Conservation (phyloP, 2,113 vertebrate species). For the Saguinus imperator region DNA sequence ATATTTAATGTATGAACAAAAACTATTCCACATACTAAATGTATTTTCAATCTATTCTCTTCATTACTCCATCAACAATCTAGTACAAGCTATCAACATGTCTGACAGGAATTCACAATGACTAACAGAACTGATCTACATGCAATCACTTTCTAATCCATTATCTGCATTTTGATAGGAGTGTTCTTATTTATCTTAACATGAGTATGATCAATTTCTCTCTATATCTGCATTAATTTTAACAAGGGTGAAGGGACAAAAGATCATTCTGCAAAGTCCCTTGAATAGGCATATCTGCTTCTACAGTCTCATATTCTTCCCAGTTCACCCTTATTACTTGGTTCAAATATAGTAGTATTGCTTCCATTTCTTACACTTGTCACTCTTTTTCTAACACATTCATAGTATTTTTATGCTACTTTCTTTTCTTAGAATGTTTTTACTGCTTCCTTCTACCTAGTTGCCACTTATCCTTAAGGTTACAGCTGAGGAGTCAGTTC, state of each 20-base stretch:
- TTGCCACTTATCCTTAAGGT: neutral
- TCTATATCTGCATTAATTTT: neutral
- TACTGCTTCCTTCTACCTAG: neutral
- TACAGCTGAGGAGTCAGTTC: neutral
- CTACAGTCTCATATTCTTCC: neutral
- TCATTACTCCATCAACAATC: neutral
- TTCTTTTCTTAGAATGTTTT: neutral
- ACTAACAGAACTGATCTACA: neutral
- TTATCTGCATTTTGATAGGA: neutral
- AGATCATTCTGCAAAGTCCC: neutral
- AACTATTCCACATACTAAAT: neutral
- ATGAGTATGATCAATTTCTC: neutral
- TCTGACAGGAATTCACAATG: neutral
- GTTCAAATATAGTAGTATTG: neutral
- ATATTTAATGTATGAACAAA: neutral
- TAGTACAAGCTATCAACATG: neutral
- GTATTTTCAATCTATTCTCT: neutral
- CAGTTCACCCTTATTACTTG: neutral
- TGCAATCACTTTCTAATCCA: neutral
- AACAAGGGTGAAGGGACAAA: neutral
- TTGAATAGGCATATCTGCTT: neutral
- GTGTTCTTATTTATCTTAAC: neutral
- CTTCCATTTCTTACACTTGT: neutral
- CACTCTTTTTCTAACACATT: neutral
- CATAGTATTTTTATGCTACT: neutral